Conservation (phyloP, 1,140 invertebrate species). For the Bombus soroeensis region DNA sequence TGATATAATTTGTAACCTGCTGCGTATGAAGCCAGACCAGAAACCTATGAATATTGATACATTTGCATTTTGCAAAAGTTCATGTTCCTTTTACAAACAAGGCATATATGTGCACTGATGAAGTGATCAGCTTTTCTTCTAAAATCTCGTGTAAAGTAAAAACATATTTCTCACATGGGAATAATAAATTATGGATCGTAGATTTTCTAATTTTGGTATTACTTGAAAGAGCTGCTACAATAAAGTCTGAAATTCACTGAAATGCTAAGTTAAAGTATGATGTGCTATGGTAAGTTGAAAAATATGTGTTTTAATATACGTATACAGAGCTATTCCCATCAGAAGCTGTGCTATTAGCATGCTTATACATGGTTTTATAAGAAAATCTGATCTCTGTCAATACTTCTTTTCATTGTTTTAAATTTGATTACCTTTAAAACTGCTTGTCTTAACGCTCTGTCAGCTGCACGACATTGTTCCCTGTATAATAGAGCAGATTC, state of each 20-base stretch:
- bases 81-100: background rate
- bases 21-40: constrained; percentile 68
- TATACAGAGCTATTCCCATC: too few species aligned
- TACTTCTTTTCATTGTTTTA: background rate
- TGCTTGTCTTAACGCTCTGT: constrained; percentile 79
- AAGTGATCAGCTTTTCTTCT: background rate
- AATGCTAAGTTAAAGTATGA: too few species aligned
- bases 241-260: too few species aligned
- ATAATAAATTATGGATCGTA: too few species aligned
- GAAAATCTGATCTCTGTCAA: background rate
- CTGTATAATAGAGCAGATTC: constrained; percentile 81
- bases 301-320: too few species aligned
- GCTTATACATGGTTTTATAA: background rate
- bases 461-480: constrained; percentile 81
- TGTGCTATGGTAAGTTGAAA: too few species aligned
- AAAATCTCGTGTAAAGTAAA: background rate
- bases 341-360: too few species aligned
- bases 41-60: constrained; percentile 66
- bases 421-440: constrained; percentile 72
- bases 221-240: too few species aligned
- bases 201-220: too few species aligned
- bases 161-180: too few species aligned
- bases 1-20: constrained; percentile 76
- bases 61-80: background rate
- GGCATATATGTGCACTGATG: background rate